These are phyloP conservation scores for Drosophila trapezifrons DNA, from an alignment of 1,140 invertebrate species.

Conservation along the genomic window DNA sequence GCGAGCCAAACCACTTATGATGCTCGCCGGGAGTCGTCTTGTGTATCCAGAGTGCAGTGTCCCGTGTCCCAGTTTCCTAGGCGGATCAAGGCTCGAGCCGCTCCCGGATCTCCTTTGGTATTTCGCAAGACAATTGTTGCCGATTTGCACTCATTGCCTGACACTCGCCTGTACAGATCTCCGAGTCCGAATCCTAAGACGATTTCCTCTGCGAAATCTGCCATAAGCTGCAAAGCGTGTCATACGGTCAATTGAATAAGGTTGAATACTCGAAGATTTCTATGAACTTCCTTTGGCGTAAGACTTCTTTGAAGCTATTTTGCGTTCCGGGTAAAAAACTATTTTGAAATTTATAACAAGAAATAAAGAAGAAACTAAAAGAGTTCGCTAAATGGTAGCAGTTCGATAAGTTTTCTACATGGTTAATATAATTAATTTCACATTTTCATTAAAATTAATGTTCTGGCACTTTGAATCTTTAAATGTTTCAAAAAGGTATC, in stretches of 20 bases:
- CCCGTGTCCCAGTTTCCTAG: constrained; percentile 28
- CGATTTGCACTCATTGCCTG: constrained; percentile 56
- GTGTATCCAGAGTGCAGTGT: background rate
- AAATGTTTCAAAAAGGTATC: background rate
- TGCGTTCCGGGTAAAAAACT: constrained; percentile 5
- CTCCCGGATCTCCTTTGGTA: constrained; percentile 16
- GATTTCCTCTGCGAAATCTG: constrained; percentile 70
- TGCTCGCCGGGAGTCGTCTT: constrained; percentile 24
- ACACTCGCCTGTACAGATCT: constrained; percentile 62
- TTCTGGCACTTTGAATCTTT: background rate
- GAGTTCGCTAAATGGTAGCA: background rate
- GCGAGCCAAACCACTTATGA: constrained; percentile 71
- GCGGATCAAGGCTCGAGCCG: constrained; percentile 58
- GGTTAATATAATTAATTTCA: background rate
- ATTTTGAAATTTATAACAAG: background rate
- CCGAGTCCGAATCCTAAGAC: constrained; percentile 56
- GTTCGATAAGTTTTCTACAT: background rate
- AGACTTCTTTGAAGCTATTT: background rate
- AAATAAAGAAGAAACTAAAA: background rate
- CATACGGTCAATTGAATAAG: constrained; percentile 75
- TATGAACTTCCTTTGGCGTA: background rate
- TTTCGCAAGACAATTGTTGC: constrained; percentile 54
- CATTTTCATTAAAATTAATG: background rate
- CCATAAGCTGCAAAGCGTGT: constrained; percentile 79
- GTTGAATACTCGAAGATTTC: constrained; percentile 22